Percentiles rank a stretch among this genome's conserved stretches.
Conservation (phyloP, 2,888 invertebrate species). For the Polylopha cassiicola region DNA sequence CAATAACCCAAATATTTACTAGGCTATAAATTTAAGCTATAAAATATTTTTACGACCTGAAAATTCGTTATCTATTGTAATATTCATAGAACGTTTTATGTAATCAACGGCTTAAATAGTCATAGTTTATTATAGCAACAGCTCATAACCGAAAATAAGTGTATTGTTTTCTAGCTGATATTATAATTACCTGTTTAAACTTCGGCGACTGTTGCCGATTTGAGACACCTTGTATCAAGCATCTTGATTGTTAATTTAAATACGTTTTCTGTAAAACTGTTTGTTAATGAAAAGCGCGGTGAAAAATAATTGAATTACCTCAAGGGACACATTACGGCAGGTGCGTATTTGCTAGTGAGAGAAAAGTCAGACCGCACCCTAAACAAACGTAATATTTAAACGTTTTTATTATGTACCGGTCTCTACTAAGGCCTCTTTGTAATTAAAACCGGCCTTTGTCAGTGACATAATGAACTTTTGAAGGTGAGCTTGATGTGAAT, state of each 20-base stretch:
- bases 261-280: too few relatives aligned
- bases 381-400: slow-evolving; percentile 2
- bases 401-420: slow-evolving; percentile 4
- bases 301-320: too few relatives aligned
- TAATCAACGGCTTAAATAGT: slow-evolving; percentile 8
- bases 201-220: too few relatives aligned
- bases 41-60: slow-evolving; percentile 7
- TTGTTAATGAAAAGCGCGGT: too few relatives aligned
- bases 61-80: slow-evolving; percentile 12
- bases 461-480: slow-evolving; percentile 5
- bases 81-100: slow-evolving; percentile 1
- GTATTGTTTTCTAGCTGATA: neutral
- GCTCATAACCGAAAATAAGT: slow-evolving; percentile 2
- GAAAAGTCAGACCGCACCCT: neutral
- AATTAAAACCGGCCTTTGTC: slow-evolving; percentile 8
- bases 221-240: too few relatives aligned
- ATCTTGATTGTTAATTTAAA: too few relatives aligned
- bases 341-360: neutral
- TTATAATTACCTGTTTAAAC: too few relatives aligned
- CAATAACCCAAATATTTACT: too few relatives aligned
- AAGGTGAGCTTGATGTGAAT: slow-evolving; percentile 2
- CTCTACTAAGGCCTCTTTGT: slow-evolving; percentile 5
- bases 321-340: neutral
- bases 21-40: slow-evolving; percentile 8
- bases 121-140: neutral